Evolutionary conservation across 2,113 vertebrate genomes (phyloP), one percentile per base, ranked within the genome.

Genomic region (Lathamus discolor): DNA sequence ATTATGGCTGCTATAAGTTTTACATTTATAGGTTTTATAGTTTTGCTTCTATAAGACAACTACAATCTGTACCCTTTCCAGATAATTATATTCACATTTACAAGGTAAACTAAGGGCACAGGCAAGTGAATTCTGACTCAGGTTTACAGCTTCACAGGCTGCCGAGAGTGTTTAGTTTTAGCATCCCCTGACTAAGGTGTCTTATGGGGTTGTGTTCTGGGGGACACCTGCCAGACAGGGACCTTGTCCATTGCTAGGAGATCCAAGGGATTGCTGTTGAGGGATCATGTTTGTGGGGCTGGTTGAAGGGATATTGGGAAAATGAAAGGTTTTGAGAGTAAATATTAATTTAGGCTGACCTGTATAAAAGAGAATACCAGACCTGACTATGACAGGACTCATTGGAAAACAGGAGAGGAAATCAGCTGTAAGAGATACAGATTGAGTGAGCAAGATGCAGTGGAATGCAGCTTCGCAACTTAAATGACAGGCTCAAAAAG

Each of bases 41-140:
- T 96, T 93, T 87, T 96, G 68, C 61, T 97, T 95, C 91, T 95
- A 94, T 97, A 97, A 97, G 97, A 91, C 68, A 96, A 93, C 90
- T 93, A 93, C 83, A 92, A 70, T 88, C 88, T 95, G 90, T 83
- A 88, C 24, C 33, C 37, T 70, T 95, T 92, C 88, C 81, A 95
- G 86, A 80, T 95, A 95, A 97, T 95, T 90, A 89, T 83, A 35
- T 95, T 95, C 91, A 95, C 85, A 82, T 84, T 86, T 84, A 69
- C 80, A 92, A 13, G 54, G 86, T 97, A 95, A 93, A 94, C 90
- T 79, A 72, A 82, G 44, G 69, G 63, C 83, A 91, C 55, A 87
- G 80, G 74, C 5, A 2, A 48, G 72, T 95, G 89, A 91, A 64
- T 94, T 81, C 82, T 87, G 52, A 62, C 83, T 86, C 46, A 18